Base-by-base conservation (phyloP, 23 tunicate genomes). In the Botrylloides violaceus region DNA sequence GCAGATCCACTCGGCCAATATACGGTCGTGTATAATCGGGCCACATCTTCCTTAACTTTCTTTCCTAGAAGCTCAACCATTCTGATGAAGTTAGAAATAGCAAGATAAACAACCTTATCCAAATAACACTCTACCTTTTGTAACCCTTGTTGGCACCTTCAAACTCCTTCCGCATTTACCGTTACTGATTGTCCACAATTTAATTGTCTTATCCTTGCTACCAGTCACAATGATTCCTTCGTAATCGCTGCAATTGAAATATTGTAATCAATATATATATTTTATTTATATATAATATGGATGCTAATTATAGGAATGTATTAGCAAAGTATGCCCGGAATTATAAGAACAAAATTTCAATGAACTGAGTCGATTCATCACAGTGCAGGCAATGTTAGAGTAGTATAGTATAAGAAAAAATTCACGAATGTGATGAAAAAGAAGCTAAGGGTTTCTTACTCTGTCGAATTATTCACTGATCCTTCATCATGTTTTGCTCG, bases 121-220 rank as follows among this genome's bases (percentile, higher is more conserved):
- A 47, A 18, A 47, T 12, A 47, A 47, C 55, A 47, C 12, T 43
- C 15, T 19, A 88, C 96, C 96, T 77, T 88, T 88, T 15, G 76
- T 72, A 31, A 76, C 73, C 58, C 58, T 88, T 35, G 76, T 59
- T 2, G 88, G 88, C 20, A 88, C 39, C 58, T 77, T 81, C 22
- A 81, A 43, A 18, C 65, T 72, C 43, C 72, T 77, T 29, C 77
- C 3, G 23, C 80, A 79, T 81, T 82, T 88, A 76, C 88, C 96
- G 66, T 78, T 77, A 2, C 70, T 29, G 15, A 82, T 58, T 66
- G 76, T 86, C 98, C 98, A 93, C 22, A 93, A 32, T 29, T 89
- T 43, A 3, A 93, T 74, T 20, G 88, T 93, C 49, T 81, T 68
- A 48, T 93, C 98, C 64, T 88, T 83, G 70, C 98, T 82, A 9